Conservation (phyloP, 2,888 invertebrate species). For the Leistus spinibarbis region DNA sequence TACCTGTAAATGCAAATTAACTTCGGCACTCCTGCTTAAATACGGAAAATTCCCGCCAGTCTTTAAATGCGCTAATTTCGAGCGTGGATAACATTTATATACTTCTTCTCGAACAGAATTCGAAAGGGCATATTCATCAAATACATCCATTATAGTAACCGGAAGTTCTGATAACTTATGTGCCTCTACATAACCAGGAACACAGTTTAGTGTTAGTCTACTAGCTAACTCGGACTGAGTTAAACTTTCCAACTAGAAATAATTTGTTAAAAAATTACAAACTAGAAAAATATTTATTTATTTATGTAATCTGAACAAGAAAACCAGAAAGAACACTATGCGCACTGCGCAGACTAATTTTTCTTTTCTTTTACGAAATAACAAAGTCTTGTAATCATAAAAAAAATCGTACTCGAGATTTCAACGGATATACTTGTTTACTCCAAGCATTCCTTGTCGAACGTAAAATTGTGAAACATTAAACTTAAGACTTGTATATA, state of each 20-base stretch:
- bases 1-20: constrained; percentile 87
- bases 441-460: no score
- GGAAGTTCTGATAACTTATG: constrained; percentile 71
- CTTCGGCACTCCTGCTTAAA: constrained; percentile 84
- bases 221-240: constrained; percentile 85
- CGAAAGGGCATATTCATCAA: constrained; percentile 85
- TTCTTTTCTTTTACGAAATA: no score
- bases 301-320: no score
- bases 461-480: no score
- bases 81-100: constrained; percentile 84
- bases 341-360: no score
- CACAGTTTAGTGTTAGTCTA: constrained; percentile 84
- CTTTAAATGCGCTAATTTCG: constrained; percentile 85
- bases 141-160: constrained; percentile 87
- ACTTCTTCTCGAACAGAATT: constrained; percentile 78
- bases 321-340: no score
- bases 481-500: no score
- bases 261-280: constrained; percentile 1
- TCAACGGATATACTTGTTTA: no score
- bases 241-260: constrained; percentile 77
- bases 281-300: no score
- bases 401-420: no score
- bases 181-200: constrained; percentile 78
- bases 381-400: no score
- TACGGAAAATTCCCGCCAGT: constrained; percentile 91